These are phyloP conservation scores for Ophion ventricosus DNA, from an alignment of 2,888 invertebrate species.

Conservation along the genomic window DNA sequence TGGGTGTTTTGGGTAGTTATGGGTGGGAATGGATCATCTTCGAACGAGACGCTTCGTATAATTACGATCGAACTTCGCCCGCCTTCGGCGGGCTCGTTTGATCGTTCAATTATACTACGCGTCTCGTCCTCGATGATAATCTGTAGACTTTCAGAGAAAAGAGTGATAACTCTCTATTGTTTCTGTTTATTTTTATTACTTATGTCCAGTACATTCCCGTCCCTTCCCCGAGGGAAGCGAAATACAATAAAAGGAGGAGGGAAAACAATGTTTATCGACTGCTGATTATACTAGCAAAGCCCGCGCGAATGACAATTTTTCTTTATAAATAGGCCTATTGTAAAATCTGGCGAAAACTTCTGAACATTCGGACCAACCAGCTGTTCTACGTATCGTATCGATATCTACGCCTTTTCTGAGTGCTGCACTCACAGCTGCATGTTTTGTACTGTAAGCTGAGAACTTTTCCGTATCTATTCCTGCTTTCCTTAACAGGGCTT, in stretches of 20 bases:
- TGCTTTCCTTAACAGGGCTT: slow-evolving; percentile 57
- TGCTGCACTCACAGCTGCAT: slow-evolving; percentile 62
- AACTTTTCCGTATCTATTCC: slow-evolving; percentile 66
- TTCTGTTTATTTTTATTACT: slow-evolving; percentile 17
- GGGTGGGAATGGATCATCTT: too few species aligned
- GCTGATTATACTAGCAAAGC: slow-evolving; percentile 1
- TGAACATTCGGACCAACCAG: slow-evolving; percentile 54
- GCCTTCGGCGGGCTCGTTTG: slow-evolving; percentile 29
- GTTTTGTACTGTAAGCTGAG: slow-evolving; percentile 60
- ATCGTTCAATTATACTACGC: slow-evolving; percentile 33
- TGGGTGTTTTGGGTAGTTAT: too few species aligned
- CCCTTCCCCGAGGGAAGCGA: background rate
- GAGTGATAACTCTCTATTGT: slow-evolving; percentile 5
- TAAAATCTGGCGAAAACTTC: slow-evolving; percentile 58
- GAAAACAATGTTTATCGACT: slow-evolving; percentile 14
- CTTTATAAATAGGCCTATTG: slow-evolving; percentile 52
- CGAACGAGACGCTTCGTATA: too few species aligned
- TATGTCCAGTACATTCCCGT: background rate
- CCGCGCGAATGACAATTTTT: slow-evolving; percentile 12
- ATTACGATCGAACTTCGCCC: slow-evolving; percentile 21
- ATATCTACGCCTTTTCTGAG: slow-evolving; percentile 48
- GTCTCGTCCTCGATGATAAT: slow-evolving; percentile 35
- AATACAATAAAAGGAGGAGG: background rate
- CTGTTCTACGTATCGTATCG: slow-evolving; percentile 48
- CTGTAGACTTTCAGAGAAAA: slow-evolving; percentile 23